Conservation (phyloP, 1,140 invertebrate genomes). For the Forficula auricularia region DNA sequence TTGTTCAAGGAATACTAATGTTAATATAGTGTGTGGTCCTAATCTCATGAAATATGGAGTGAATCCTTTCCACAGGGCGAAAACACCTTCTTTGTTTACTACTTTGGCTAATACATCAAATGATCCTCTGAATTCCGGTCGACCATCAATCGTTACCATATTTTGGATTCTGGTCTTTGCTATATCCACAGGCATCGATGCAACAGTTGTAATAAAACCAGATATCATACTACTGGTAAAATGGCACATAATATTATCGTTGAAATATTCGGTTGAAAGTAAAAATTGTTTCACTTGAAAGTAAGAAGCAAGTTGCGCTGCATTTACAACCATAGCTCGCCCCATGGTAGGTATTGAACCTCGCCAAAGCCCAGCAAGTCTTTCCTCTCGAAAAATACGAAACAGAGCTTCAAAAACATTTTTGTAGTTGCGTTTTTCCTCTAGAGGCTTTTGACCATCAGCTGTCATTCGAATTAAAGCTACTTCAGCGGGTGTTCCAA, state of each 20-base stretch:
- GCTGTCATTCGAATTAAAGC: conserved; percentile 89
- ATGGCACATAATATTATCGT: conserved; percentile 77
- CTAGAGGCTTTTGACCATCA: conserved; percentile 75
- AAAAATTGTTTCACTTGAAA: conserved; percentile 71
- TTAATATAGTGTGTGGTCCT: conserved; percentile 95
- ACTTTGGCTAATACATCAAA: conserved; percentile 71
- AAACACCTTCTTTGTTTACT: conserved; percentile 77
- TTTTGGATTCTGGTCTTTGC: conserved; percentile 98
- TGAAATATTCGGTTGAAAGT: conserved; percentile 46
- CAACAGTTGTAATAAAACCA: conserved; percentile 85
- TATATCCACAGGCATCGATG: conserved; percentile 97
- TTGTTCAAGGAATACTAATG: conserved; percentile 96
- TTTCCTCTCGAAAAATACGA: conserved; percentile 81
- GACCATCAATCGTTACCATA: conserved; percentile 81
- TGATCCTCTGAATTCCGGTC: conserved; percentile 82
- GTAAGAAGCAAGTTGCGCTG: conserved; percentile 90
- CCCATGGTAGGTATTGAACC: conserved; percentile 64
- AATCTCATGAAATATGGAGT: conserved; percentile 87
- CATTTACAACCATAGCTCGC: conserved; percentile 89
- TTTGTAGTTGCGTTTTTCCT: conserved; percentile 80
- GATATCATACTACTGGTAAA: conserved; percentile 95
- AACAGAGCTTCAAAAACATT: conserved; percentile 80
- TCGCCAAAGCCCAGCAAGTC: conserved; percentile 73
- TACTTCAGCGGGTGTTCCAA: conserved; percentile 91
- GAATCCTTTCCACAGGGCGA: conserved; percentile 98